These are phyloP conservation scores for Platysternon megacephalum DNA, from an alignment of 2,113 vertebrate species.

Conservation along the genomic window DNA sequence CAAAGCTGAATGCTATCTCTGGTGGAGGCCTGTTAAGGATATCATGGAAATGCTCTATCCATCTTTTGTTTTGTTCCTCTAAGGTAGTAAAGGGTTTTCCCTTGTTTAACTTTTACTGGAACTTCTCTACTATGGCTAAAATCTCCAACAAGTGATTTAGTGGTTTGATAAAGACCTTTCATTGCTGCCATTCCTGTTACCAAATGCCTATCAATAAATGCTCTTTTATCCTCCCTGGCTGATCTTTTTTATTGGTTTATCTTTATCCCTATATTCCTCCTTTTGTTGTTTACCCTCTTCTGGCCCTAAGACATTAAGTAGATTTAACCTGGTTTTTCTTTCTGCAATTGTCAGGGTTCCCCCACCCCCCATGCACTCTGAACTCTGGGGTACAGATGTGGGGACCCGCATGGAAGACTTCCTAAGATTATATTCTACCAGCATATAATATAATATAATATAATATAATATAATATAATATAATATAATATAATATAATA, in stretches of 20 bases:
- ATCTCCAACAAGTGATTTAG: background rate
- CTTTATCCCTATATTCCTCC: background rate
- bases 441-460: too few relatives aligned
- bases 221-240: background rate
- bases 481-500: too few relatives aligned
- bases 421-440: too few relatives aligned
- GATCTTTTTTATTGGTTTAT: background rate
- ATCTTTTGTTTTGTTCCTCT: slow-evolving; percentile 2
- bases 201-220: background rate
- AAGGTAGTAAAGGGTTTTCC: background rate
- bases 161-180: background rate
- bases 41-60: background rate
- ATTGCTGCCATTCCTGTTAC: slow-evolving; percentile 2
- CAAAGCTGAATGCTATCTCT: background rate
- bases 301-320: background rate
- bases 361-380: too few relatives aligned
- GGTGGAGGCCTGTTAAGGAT: background rate
- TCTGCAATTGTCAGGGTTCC: background rate
- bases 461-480: too few relatives aligned
- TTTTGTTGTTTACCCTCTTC: background rate
- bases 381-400: too few relatives aligned
- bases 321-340: background rate
- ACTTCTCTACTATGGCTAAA: background rate
- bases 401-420: too few relatives aligned
- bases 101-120: background rate